Percentiles rank a stretch among this genome's conserved stretches.
phyloP scores from a whole-genome alignment of 2,113 vertebrate genomes.

The Pardalotus punctatus region DNA sequence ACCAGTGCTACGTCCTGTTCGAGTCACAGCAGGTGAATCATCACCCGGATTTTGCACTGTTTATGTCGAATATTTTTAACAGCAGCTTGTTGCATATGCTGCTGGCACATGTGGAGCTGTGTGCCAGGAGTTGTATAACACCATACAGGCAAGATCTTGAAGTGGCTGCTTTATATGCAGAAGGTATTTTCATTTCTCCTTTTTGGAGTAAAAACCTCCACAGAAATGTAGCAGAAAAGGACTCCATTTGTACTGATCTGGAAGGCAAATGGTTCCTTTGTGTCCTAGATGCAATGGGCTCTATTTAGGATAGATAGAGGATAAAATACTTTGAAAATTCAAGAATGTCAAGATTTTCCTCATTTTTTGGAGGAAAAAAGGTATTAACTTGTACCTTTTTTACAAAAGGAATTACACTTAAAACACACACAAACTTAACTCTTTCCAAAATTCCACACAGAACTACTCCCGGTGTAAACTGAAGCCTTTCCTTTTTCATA shows the following conservation, averaged over 20 bases:
- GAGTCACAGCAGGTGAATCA: accelerated
- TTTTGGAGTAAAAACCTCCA: accelerated
- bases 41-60: accelerated
- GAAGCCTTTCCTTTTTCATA: accelerated
- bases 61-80: accelerated
- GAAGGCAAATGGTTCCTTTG: not conserved
- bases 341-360: no score
- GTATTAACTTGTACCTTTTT: accelerated
- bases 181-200: accelerated
- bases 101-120: not conserved
- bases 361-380: accelerated
- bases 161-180: not conserved
- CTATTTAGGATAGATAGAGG: accelerated
- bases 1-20: accelerated
- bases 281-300: accelerated
- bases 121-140: accelerated
- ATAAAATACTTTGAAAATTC: not conserved
- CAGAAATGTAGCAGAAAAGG: not conserved
- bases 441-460: accelerated
- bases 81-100: accelerated
- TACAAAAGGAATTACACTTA: not conserved
- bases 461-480: accelerated
- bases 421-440: accelerated
- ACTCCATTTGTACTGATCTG: accelerated
- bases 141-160: accelerated